phyloP scores from a whole-genome alignment of 1,140 invertebrate genomes.

The Plodia interpunctella region DNA sequence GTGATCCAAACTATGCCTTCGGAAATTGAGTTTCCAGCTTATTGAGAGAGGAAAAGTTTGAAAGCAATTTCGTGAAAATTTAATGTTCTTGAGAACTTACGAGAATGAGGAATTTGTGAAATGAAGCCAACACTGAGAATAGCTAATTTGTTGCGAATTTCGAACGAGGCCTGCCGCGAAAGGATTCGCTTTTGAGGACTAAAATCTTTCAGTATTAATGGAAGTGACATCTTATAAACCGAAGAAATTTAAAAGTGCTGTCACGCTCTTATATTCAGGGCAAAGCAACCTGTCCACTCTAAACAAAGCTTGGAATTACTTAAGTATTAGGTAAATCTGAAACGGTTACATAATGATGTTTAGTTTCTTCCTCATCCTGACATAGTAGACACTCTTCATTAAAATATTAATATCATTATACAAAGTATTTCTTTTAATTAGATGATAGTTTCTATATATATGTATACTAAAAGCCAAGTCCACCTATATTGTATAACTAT shows the following conservation, averaged over 20 bases:
- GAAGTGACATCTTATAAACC: conserved; percentile 13
- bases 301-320: no score
- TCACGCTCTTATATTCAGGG: not conserved
- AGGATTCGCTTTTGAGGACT: conserved; percentile 11
- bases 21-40: conserved; percentile 58
- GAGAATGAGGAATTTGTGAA: conserved; percentile 64
- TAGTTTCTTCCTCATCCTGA: no score
- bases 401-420: no score
- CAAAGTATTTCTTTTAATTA: no score
- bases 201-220: conserved; percentile 17
- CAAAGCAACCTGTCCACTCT: not conserved
- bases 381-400: no score
- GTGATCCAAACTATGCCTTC: conserved; percentile 61
- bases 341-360: no score
- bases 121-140: conserved; percentile 59
- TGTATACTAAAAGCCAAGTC: no score
- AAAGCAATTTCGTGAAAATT: conserved; percentile 71
- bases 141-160: conserved; percentile 64
- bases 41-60: conserved; percentile 66
- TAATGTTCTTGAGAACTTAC: conserved; percentile 63
- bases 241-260: conserved; percentile 3
- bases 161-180: conserved; percentile 38
- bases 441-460: no score
- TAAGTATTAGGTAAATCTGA: no score
- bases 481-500: no score